phyloP scores from a whole-genome alignment of 2,113 vertebrate species.

The Embiotoca jacksoni region DNA sequence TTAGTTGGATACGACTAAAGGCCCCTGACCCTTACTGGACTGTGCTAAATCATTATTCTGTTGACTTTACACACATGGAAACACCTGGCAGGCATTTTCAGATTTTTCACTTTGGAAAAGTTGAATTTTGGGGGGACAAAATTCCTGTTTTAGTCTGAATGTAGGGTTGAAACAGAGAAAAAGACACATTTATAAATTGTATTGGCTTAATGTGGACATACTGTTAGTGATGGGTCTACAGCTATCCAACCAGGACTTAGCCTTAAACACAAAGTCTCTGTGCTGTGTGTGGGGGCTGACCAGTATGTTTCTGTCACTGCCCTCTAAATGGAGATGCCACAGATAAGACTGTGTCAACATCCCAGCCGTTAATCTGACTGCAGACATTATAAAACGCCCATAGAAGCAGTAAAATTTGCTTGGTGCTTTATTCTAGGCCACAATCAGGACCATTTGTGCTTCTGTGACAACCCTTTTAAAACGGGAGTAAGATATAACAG shows the following conservation, averaged over 20 bases:
- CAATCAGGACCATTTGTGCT: constrained; percentile 50
- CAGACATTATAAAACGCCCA: constrained; percentile 76
- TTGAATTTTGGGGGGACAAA: too few species aligned
- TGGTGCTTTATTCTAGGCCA: constrained; percentile 64
- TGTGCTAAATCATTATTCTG: too few species aligned
- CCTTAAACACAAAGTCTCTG: constrained; percentile 13
- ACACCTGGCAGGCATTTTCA: too few species aligned
- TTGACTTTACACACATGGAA: too few species aligned
- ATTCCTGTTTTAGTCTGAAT: too few species aligned
- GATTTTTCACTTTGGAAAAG: too few species aligned
- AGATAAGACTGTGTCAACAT: constrained; percentile 82
- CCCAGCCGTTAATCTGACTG: constrained; percentile 73
- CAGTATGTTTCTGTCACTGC: constrained; percentile 49
- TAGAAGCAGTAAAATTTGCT: constrained; percentile 67
- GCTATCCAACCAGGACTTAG: constrained; percentile 24
- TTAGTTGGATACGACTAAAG: too few species aligned
- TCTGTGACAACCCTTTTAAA: constrained; percentile 41
- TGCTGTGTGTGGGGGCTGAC: neutral
- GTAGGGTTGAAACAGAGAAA: neutral
- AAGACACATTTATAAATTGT: neutral
- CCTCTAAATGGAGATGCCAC: constrained; percentile 57
- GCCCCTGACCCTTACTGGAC: too few species aligned
- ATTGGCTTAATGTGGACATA: neutral
- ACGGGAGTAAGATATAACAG: neutral
- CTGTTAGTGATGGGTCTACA: constrained; percentile 32